Evolutionary conservation across 1,140 invertebrate genomes (phyloP).

Genomic region (Lineus longissimus): DNA sequence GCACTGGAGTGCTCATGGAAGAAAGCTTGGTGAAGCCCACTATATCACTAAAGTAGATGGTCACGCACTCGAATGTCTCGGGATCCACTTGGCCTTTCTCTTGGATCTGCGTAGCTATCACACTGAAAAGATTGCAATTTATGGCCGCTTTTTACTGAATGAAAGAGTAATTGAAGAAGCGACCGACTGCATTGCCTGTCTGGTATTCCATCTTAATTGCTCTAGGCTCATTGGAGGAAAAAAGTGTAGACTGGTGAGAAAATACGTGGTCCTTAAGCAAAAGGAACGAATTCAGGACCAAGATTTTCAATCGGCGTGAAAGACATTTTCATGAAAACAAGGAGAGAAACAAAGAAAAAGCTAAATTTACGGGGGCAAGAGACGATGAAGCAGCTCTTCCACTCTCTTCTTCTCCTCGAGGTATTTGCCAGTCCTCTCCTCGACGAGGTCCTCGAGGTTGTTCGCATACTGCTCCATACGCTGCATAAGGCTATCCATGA

Average conservation of each 20-base stretch:
- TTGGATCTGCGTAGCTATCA: constrained; percentile 86
- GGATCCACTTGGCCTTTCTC: constrained; percentile 63
- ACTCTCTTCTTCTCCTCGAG: constrained; percentile 93
- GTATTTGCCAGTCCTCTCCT: constrained; percentile 89
- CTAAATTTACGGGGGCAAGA: constrained; percentile 75
- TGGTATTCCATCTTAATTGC: neutral
- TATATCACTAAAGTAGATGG: constrained; percentile 29
- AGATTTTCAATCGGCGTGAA: no score
- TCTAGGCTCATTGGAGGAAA: neutral
- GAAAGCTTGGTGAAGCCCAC: constrained; percentile 62
- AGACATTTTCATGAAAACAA: no score
- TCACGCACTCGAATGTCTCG: constrained; percentile 21
- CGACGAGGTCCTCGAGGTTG: constrained; percentile 88
- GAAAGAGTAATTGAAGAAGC: no score
- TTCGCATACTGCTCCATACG: constrained; percentile 97
- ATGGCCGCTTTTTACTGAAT: neutral
- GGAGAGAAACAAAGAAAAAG: constrained; percentile 58
- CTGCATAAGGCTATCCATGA: constrained; percentile 81
- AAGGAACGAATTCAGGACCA: no score
- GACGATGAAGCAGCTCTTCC: constrained; percentile 87
- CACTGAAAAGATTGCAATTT: constrained; percentile 55
- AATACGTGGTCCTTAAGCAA: neutral
- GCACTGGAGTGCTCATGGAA: constrained; percentile 59
- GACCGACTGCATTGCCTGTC: no score
- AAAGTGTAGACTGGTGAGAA: neutral